Evolutionary conservation across 1,140 invertebrate species (phyloP).

Genomic region (Drosophila littoralis): DNA sequence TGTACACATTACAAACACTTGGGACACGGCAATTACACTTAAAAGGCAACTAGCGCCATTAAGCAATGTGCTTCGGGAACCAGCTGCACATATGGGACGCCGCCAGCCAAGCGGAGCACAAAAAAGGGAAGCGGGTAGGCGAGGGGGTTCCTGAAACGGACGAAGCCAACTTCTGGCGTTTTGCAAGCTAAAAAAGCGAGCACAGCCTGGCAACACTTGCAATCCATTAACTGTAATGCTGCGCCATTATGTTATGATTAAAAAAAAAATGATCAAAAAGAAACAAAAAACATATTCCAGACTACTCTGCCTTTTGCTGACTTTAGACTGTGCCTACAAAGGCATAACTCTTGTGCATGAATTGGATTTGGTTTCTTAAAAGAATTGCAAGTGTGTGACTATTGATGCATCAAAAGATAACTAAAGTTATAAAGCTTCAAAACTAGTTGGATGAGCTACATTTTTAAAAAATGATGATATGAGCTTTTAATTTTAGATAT

Average conservation of each 20-base stretch:
- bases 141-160: not conserved
- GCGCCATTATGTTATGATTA: conserved; percentile 62
- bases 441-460: no score
- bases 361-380: conserved; percentile 5
- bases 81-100: conserved; percentile 57
- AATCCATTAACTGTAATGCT: conserved; percentile 66
- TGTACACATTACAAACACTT: conserved; percentile 73
- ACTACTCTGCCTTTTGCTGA: conserved; percentile 10
- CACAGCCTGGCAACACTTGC: conserved; percentile 64
- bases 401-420: not conserved
- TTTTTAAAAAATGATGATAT: no score
- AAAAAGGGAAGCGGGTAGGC: not conserved
- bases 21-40: conserved; percentile 73
- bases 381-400: not conserved
- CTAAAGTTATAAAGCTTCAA: not conserved
- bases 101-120: conserved; percentile 18
- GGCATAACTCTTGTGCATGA: conserved; percentile 21
- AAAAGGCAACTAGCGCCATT: conserved; percentile 71
- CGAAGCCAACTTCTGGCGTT: conserved; percentile 34
- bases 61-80: conserved; percentile 59
- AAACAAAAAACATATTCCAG: conserved; percentile 16
- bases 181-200: conserved; percentile 54
- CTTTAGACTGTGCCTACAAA: conserved; percentile 8
- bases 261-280: conserved; percentile 34
- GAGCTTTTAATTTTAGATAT: no score